Evolutionary conservation across 2,888 invertebrate species (phyloP), one percentile per base, ranked within the genome.

Genomic region (Cheilosia grossa): DNA sequence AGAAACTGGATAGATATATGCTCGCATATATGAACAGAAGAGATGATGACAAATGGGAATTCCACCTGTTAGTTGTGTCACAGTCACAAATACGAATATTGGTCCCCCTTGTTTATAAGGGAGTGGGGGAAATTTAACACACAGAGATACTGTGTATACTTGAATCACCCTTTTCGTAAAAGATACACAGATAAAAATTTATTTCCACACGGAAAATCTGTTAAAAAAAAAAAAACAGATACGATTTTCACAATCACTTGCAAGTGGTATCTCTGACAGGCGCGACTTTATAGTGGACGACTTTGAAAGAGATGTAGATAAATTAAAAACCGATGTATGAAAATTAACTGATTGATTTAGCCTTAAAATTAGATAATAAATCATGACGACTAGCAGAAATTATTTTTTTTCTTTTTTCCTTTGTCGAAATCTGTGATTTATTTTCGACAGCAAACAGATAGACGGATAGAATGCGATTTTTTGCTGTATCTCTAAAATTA

Each of bases 311-410:
- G 81, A 85, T 81, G 70, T 61, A 70, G 56, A 85, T 72, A 75
- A 75, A 72, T 77, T 81, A 85, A 58, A 54, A 73, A 85, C 81
- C 77, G 72, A 67, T 72, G 61, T 61, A 54, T 54, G 67, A 72
- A 72, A 75, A 81, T 85, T 75, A 81, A 56, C 61, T 85, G 85
- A 81, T 85, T 85, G 77, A 81, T 81, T 85, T 72, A 85, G 77
- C 72, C 66, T 67, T 77, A 77, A 85, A 85, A 80, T 75, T 59
- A 70, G 54, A 13, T 53, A 53, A 85, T 85, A 80, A 85, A 85
- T 85, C 80, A 75, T 27, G 33, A 51, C n/a, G 4, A 53, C 7
- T 37, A 59, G 27, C 24, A 17, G 30, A 54, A 47, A 37, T 27
- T 56, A 15, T 67, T 58, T 49, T 49, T 49, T 30, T 37, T 15